Percentiles rank a stretch among this genome's conserved stretches.
Conservation (phyloP, 2,888 invertebrate genomes). For the Fabriciana adippe region DNA sequence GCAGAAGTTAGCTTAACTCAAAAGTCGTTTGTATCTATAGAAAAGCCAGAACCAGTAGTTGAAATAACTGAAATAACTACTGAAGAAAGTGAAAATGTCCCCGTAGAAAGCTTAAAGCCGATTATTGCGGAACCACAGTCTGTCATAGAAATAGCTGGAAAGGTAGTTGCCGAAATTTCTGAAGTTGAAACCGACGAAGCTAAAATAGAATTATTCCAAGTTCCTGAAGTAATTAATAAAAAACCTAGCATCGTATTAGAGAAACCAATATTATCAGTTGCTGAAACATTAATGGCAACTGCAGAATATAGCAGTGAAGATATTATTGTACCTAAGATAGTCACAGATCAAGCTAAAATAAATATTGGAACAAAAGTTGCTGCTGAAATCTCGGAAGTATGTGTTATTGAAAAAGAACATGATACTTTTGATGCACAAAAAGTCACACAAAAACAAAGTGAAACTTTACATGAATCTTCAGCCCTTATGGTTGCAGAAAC, state of each 20-base stretch:
- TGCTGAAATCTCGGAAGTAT: slow-evolving; percentile 41
- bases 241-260: slow-evolving; percentile 13
- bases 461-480: slow-evolving; percentile 31
- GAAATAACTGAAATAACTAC: slow-evolving; percentile 40
- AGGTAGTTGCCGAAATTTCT: slow-evolving; percentile 43
- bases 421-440: slow-evolving; percentile 36
- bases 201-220: slow-evolving; percentile 31
- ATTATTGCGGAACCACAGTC: slow-evolving; percentile 10
- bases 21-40: slow-evolving; percentile 24
- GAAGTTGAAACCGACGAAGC: slow-evolving; percentile 40
- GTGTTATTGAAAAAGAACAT: slow-evolving; percentile 42
- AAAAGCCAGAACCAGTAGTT: slow-evolving; percentile 27
- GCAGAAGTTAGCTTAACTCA: slow-evolving; percentile 18
- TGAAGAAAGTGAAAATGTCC: slow-evolving; percentile 40
- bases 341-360: slow-evolving; percentile 22
- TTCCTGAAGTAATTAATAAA: slow-evolving; percentile 19
- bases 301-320: slow-evolving; percentile 18
- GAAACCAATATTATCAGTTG: slow-evolving; percentile 16
- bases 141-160: slow-evolving; percentile 34
- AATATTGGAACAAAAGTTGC: slow-evolving; percentile 22
- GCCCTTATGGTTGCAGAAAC: slow-evolving; percentile 36
- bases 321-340: slow-evolving; percentile 5
- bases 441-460: slow-evolving; percentile 30
- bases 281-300: slow-evolving; percentile 14
- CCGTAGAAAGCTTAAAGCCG: slow-evolving; percentile 43